These are phyloP conservation scores for Hoplias malabaricus DNA, from an alignment of 2,113 vertebrate species.

Conservation along the genomic window DNA sequence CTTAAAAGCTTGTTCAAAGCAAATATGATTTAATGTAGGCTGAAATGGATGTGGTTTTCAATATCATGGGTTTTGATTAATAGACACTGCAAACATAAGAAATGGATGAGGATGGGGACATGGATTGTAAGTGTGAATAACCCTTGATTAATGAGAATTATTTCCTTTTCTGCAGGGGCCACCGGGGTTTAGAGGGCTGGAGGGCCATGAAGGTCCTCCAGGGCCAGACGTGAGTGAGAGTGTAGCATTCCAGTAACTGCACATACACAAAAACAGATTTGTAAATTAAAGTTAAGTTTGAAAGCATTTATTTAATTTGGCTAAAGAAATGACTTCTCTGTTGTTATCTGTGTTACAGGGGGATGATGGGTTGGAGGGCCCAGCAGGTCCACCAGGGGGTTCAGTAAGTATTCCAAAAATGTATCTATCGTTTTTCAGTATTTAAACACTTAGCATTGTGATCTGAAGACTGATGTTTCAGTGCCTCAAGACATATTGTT, in stretches of 20 bases:
- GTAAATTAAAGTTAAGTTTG: not conserved
- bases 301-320: not conserved
- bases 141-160: conserved; percentile 22
- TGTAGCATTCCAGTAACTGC: not conserved
- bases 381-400: conserved; percentile 70
- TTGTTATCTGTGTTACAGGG: conserved; percentile 69
- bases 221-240: conserved; percentile 77
- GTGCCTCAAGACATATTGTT: too few species aligned
- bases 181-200: conserved; percentile 70
- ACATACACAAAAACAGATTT: not conserved
- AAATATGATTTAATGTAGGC: too few species aligned
- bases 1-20: too few species aligned
- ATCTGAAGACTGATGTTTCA: too few species aligned
- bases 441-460: too few species aligned
- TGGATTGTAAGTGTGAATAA: too few species aligned
- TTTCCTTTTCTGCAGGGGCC: conserved; percentile 71
- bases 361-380: conserved; percentile 75
- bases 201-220: conserved; percentile 72
- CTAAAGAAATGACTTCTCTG: not conserved
- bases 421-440: not conserved
- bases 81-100: too few species aligned
- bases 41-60: too few species aligned
- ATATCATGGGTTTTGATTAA: too few species aligned
- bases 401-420: conserved; percentile 66
- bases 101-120: too few species aligned